Evolutionary conservation across 2,888 invertebrate genomes (phyloP), one percentile per base, ranked within the genome.

Genomic region (Amphipoea oculea): DNA sequence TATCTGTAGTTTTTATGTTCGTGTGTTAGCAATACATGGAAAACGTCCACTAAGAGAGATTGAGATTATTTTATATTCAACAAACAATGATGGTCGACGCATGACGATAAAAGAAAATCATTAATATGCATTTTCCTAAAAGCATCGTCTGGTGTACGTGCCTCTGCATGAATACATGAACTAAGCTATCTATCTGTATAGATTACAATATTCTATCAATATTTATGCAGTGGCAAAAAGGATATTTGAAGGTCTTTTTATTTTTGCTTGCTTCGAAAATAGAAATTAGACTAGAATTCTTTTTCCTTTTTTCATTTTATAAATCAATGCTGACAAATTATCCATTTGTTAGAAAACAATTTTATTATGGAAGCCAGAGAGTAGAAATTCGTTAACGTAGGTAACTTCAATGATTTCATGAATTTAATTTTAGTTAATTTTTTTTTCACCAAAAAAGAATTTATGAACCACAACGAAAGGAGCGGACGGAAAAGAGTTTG

Each of bases 261-360:
- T 17, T 63, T 65, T 71, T 45, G 65, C 29, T 69, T n/a, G 45
- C 51, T 60, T 23, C 45, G 45, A 45, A 73, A 82, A 73, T 54
- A 79, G 45, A 69, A 45, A 63, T 65, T 11, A 23, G 42, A 42
- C 17, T 66, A 1, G 62, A 23, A 57, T 17, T 12, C 29, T 42
- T 65, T 57, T 54, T 45, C 0, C 7, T 23, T 65, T 57, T 63
- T 45, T 1, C 7, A 36, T 45, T 78, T 40, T 29, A 20, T 9
- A 57, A 60, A 54, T 71, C 67, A 57, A 84, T 42, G 62, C 63
- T 62, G 14, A 29, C 42, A n/a, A 40, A 29, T 48, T 40, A 14
- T 63, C 20, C n/a, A 63, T 82, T 67, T 40, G 17, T 42, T 45
- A 63, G 40, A 57, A 12, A 79, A 72, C n/a, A n/a, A 12, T 62